phyloP scores from a whole-genome alignment of 2,888 invertebrate genomes.

The Anoncus sp. region DNA sequence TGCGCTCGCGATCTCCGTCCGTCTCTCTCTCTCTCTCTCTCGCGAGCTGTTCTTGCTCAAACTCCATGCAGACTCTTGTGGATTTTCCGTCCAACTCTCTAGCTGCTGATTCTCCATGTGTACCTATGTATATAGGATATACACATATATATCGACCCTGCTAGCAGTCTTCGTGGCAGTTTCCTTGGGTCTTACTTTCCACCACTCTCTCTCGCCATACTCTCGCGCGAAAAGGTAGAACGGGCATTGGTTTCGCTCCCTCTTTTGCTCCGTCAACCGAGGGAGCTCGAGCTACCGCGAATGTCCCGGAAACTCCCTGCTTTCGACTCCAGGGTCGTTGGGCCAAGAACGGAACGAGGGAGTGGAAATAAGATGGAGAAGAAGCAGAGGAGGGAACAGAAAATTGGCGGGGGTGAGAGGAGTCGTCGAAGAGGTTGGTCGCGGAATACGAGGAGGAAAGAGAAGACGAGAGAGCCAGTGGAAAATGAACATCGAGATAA shows the following conservation, averaged over 20 bases:
- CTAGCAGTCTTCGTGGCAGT: slow-evolving; percentile 49
- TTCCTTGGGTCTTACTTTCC: slow-evolving; percentile 53
- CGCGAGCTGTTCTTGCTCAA: slow-evolving; percentile 42
- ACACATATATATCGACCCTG: slow-evolving; percentile 20
- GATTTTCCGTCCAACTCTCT: slow-evolving; percentile 49
- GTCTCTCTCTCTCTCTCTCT: slow-evolving; percentile 7
- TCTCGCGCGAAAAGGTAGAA: slow-evolving; percentile 18
- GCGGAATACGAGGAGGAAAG: slow-evolving; percentile 60
- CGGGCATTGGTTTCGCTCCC: slow-evolving; percentile 49
- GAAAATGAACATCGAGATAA: slow-evolving; percentile 44
- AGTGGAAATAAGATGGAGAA: slow-evolving; percentile 17
- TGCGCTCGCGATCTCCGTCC: background rate
- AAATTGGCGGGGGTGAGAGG: slow-evolving; percentile 49
- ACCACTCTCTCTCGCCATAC: slow-evolving; percentile 30
- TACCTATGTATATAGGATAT: background rate
- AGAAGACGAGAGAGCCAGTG: slow-evolving; percentile 53
- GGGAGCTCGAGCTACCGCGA: slow-evolving; percentile 64
- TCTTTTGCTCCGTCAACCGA: slow-evolving; percentile 65
- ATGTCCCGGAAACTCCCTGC: slow-evolving; percentile 76
- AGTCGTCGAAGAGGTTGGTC: slow-evolving; percentile 65
- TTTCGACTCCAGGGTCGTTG: slow-evolving; percentile 73
- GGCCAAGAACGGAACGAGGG: slow-evolving; percentile 65
- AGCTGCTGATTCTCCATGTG: slow-evolving; percentile 9
- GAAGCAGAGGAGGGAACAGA: too few species aligned
- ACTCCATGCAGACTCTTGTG: slow-evolving; percentile 47